Evolutionary conservation across 53 echinoderm and acorn worm species (phyloP).

Genomic region (Crossaster papposus): DNA sequence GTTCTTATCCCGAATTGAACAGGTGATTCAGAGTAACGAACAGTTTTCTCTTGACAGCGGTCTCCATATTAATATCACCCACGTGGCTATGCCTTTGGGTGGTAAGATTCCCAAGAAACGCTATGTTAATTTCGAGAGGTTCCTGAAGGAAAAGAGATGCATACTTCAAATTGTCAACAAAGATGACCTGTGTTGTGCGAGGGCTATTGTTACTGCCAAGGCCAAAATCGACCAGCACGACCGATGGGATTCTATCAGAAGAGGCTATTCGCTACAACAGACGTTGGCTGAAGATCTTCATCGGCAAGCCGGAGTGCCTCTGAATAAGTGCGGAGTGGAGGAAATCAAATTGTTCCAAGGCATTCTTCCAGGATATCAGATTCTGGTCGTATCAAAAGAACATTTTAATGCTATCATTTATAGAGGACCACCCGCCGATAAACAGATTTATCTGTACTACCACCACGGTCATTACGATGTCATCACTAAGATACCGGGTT

Average conservation of each 20-base stretch:
- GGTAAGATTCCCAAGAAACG: constrained; percentile 27
- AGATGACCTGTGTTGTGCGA: constrained; percentile 59
- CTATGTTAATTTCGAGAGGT: constrained; percentile 8
- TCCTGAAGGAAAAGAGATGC: constrained; percentile 26
- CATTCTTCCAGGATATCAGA: constrained; percentile 32
- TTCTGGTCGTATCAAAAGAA: constrained; percentile 48
- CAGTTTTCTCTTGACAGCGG: constrained; percentile 5
- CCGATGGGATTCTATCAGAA: constrained; percentile 57
- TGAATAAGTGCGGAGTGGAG: constrained; percentile 54
- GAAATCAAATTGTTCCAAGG: constrained; percentile 59
- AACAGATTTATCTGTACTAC: constrained; percentile 46
- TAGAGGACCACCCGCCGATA: constrained; percentile 13
- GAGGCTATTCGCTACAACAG: constrained; percentile 20
- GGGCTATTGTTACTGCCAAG: constrained; percentile 59
- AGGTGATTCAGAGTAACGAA: constrained; percentile 10
- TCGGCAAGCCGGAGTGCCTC: constrained; percentile 27
- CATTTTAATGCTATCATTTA: constrained; percentile 42
- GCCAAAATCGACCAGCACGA: constrained; percentile 48
- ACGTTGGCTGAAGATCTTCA: constrained; percentile 55
- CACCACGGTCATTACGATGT: constrained; percentile 59
- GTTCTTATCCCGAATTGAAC: constrained; percentile 42
- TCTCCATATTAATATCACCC: constrained; percentile 19
- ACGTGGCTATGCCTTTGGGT: constrained; percentile 20
- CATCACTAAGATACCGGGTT: constrained; percentile 60
- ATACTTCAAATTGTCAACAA: constrained; percentile 54